These are phyloP conservation scores for Leptogaster cylindrica DNA, from an alignment of 2,888 invertebrate genomes.

Conservation along the genomic window DNA sequence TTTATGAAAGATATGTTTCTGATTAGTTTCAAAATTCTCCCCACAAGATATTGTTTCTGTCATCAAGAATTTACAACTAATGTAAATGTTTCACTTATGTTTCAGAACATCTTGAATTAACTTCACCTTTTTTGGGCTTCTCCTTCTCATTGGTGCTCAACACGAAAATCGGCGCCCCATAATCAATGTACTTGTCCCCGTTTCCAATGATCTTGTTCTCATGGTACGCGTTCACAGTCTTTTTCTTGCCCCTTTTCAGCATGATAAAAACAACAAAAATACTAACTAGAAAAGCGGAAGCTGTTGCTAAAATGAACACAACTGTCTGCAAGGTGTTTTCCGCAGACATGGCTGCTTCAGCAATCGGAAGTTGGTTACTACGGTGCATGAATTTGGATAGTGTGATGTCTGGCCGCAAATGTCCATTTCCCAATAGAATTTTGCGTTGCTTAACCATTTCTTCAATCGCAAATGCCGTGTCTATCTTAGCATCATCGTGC, in stretches of 20 bases:
- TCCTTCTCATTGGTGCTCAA: conserved; percentile 54
- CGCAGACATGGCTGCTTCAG: conserved; percentile 57
- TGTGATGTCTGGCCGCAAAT: conserved; percentile 68
- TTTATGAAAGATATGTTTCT: too few species aligned
- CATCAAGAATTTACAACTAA: neutral
- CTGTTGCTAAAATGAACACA: conserved; percentile 76
- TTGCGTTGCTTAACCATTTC: conserved; percentile 69
- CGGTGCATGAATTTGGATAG: conserved; percentile 69
- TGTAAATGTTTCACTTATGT: neutral
- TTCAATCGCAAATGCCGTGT: conserved; percentile 79
- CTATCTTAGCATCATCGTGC: conserved; percentile 75
- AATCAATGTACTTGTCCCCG: conserved; percentile 57
- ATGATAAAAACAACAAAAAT: conserved; percentile 76
- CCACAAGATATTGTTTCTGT: too few species aligned
- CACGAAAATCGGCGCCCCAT: conserved; percentile 61
- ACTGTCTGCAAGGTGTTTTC: conserved; percentile 72
- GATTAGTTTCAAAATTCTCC: too few species aligned
- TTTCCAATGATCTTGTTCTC: conserved; percentile 47
- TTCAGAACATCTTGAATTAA: neutral
- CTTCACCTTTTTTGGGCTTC: conserved; percentile 24
- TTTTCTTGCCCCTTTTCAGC: conserved; percentile 70
- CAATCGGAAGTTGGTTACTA: conserved; percentile 51
- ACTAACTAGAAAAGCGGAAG: conserved; percentile 80
- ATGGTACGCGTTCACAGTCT: conserved; percentile 46
- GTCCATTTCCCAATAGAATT: conserved; percentile 55